Evolutionary conservation across 2,888 invertebrate genomes (phyloP).

Genomic region (Noctua comes): DNA sequence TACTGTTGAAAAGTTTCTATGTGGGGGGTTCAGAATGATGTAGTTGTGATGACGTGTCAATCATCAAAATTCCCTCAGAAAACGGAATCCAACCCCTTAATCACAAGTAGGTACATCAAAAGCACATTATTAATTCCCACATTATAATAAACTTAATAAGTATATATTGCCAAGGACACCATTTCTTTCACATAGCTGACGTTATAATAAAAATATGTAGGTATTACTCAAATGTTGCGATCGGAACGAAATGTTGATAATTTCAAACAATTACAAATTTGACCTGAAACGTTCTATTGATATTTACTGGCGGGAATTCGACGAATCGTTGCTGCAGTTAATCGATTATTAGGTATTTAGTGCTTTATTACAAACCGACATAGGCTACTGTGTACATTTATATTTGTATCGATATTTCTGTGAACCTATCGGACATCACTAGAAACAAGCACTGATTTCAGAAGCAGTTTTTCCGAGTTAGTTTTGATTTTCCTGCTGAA

Average conservation of each 20-base stretch:
- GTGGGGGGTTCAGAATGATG: not conserved
- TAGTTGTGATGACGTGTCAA: not conserved
- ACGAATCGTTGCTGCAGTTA: conserved; percentile 38
- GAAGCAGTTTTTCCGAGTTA: not conserved
- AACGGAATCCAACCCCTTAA: conserved; percentile 5
- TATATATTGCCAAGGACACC: conserved; percentile 22
- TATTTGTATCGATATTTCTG: not conserved
- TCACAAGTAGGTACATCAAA: not conserved
- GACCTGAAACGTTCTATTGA: conserved; percentile 33
- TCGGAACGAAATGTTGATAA: conserved; percentile 19
- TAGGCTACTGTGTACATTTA: not conserved
- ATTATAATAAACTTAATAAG: conserved; percentile 10
- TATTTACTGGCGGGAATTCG: conserved; percentile 42
- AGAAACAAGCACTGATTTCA: not conserved
- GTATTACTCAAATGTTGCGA: conserved; percentile 14
- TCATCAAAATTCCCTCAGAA: not conserved
- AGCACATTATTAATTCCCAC: conserved; percentile 14
- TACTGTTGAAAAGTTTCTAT: not conserved
- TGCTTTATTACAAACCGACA: conserved; percentile 19
- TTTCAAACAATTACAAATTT: conserved; percentile 42
- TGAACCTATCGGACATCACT: not conserved
- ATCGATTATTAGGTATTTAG: conserved; percentile 42
- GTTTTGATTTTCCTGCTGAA: not conserved
- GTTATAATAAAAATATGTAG: conserved; percentile 15
- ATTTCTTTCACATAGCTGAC: conserved; percentile 15